A percentile compares a stretch with the other conserved stretches of the same genome.
Conservation (phyloP, 2,797 vertebrate species). For the Mormyrus hasselquistii region DNA sequence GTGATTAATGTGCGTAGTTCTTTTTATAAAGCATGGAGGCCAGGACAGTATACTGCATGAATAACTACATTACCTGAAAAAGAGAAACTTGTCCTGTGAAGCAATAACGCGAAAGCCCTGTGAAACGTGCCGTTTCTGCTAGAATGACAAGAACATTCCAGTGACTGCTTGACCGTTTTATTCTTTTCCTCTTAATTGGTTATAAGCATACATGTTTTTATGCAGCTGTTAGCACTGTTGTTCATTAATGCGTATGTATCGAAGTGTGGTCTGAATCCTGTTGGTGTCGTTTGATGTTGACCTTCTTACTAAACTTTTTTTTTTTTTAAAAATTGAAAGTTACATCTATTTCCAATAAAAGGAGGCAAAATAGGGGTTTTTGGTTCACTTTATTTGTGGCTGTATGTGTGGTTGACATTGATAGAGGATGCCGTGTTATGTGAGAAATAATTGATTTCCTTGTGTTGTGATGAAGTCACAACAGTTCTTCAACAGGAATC, state of each 20-base stretch:
- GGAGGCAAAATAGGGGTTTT: neutral
- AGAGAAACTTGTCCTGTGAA: neutral
- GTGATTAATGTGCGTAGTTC: neutral
- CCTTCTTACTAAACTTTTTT: conserved; percentile 11
- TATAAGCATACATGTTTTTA: neutral
- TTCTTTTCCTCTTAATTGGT: conserved; percentile 2
- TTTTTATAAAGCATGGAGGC: neutral
- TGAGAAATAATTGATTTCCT: neutral
- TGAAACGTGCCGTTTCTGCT: neutral
- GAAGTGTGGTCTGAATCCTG: neutral
- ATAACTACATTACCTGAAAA: neutral
- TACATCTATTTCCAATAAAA: neutral
- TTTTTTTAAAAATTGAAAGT: neutral
- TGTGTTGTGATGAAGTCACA: neutral
- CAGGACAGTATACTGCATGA: neutral
- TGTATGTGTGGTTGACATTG: neutral
- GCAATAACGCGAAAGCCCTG: neutral
- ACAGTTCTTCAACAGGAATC: neutral
- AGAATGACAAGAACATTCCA: conserved; percentile 6
- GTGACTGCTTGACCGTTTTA: neutral
- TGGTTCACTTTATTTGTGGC: neutral
- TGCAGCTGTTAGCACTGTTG: neutral
- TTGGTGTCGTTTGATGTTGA: conserved; percentile 7
- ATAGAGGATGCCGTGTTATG: neutral
- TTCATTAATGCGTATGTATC: neutral